Percentiles rank a stretch among this genome's conserved stretches.
phyloP scores from a whole-genome alignment of 2,888 invertebrate genomes.

The Camponotus fellah region DNA sequence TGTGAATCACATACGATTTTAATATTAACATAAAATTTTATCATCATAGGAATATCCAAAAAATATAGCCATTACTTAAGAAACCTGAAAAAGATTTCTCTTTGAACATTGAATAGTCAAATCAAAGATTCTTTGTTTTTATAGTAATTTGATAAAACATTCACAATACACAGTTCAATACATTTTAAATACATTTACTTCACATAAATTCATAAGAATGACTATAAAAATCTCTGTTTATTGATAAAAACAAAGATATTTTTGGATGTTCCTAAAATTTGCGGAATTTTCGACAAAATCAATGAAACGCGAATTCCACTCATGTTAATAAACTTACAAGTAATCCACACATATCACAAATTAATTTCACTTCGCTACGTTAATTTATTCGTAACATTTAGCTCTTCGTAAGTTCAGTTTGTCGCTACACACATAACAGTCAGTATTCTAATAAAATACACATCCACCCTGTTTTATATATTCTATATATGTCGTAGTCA shows the following conservation, averaged over 20 bases:
- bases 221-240: not conserved
- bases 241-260: not conserved
- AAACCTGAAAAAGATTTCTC: not conserved
- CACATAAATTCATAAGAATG: not conserved
- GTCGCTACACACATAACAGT: constrained; percentile 34
- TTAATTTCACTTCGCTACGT: constrained; percentile 46
- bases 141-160: not conserved
- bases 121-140: not conserved
- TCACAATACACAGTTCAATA: not conserved
- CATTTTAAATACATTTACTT: not conserved
- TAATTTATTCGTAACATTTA: constrained; percentile 23
- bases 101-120: not conserved
- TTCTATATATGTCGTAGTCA: not conserved
- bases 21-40: constrained; percentile 49
- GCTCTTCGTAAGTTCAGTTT: constrained; percentile 4
- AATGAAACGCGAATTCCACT: not conserved
- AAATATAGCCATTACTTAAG: not conserved
- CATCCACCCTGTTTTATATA: constrained; percentile 12
- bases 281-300: not conserved
- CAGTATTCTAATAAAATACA: constrained; percentile 30
- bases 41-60: constrained; percentile 15
- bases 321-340: constrained; percentile 19
- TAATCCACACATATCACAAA: constrained; percentile 66
- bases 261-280: constrained; percentile 28
- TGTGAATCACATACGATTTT: constrained; percentile 23